Evolutionary conservation across 2,797 vertebrate species (phyloP).

Genomic region (Pseudomugil tenellus): DNA sequence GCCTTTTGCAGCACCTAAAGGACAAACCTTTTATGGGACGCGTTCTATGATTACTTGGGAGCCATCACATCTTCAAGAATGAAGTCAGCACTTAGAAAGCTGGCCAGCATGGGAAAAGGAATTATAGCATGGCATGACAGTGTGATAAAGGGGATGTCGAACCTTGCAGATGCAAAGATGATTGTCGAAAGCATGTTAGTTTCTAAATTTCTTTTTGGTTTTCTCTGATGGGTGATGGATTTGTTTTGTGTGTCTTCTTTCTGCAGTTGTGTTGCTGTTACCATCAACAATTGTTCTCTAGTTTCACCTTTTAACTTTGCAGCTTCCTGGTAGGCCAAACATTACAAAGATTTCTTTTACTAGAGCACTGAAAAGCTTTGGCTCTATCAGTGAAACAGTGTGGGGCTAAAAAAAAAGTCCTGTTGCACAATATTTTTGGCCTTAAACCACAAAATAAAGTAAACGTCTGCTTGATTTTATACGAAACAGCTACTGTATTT

Average conservation of each 20-base stretch:
- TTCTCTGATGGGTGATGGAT: neutral
- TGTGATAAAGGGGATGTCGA: neutral
- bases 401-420: neutral
- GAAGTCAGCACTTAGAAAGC: neutral
- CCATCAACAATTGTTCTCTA: neutral
- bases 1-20: conserved; percentile 14
- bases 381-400: neutral
- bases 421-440: neutral
- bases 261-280: neutral
- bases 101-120: neutral
- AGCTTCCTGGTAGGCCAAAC: conserved; percentile 5
- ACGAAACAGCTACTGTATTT: neutral
- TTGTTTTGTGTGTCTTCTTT: neutral
- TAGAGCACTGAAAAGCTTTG: conserved; percentile 1
- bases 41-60: neutral
- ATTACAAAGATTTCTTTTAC: conserved; percentile 1
- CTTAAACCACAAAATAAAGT: neutral
- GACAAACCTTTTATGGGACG: conserved; percentile 4
- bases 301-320: conserved; percentile 1
- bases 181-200: neutral
- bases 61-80: neutral
- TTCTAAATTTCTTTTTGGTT: neutral
- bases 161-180: neutral
- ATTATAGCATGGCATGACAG: neutral
- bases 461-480: neutral